phyloP scores from a whole-genome alignment of 2,113 vertebrate species.

The Alectura lathami region DNA sequence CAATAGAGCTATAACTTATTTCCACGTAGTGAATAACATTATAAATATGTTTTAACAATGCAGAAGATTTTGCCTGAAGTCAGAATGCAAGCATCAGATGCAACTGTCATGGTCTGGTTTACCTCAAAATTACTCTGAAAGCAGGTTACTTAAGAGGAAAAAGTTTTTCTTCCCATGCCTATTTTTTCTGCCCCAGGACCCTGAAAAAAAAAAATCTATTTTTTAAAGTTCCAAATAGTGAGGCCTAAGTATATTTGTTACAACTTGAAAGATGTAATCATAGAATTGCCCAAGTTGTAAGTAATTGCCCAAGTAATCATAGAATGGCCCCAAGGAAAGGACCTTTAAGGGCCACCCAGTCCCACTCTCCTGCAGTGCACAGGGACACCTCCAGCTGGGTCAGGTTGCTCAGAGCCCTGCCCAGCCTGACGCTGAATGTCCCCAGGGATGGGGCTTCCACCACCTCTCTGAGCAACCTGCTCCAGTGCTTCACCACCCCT shows the following conservation, averaged over 20 bases:
- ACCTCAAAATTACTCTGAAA: slow-evolving; percentile 28
- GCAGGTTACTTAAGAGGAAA: not conserved
- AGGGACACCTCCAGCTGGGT: no score
- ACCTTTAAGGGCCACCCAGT: no score
- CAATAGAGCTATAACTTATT: not conserved
- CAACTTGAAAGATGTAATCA: slow-evolving; percentile 58
- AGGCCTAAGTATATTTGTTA: slow-evolving; percentile 50
- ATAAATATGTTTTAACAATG: slow-evolving; percentile 15
- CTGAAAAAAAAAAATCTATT: slow-evolving; percentile 38
- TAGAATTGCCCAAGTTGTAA: no score
- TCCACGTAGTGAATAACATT: not conserved
- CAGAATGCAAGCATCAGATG: slow-evolving; percentile 47
- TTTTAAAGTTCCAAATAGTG: not conserved
- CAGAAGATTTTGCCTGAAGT: slow-evolving; percentile 57
- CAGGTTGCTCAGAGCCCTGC: no score
- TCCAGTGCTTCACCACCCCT: no score
- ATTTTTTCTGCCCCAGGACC: slow-evolving; percentile 42
- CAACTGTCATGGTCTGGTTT: not conserved
- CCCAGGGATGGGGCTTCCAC: no score
- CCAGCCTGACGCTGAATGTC: no score
- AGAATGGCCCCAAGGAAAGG: no score
- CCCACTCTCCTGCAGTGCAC: no score
- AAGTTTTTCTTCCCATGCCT: slow-evolving; percentile 30
- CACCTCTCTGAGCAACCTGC: no score
- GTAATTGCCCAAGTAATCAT: no score